phyloP scores from a whole-genome alignment of 2,797 vertebrate species.

The Cyprinodon diabolis region DNA sequence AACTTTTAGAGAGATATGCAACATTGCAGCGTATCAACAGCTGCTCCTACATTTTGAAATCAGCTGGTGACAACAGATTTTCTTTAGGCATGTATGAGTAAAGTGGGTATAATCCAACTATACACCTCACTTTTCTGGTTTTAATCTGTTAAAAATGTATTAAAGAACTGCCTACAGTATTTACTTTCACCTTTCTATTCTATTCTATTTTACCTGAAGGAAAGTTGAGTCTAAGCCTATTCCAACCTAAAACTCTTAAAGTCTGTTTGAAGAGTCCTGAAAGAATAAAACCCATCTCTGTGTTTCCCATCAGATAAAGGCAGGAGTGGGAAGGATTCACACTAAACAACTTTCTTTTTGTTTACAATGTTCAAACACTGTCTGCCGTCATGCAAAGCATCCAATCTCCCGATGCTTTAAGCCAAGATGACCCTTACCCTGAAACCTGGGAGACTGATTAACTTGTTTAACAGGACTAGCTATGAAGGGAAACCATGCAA shows the following conservation, averaged over 20 bases:
- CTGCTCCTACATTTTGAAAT: neutral
- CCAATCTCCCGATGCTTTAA: slow-evolving; percentile 4
- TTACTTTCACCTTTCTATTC: neutral
- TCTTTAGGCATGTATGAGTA: neutral
- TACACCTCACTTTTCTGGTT: neutral
- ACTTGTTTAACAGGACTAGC: slow-evolving; percentile 18
- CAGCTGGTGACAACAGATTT: neutral
- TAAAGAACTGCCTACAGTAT: neutral
- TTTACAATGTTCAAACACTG: slow-evolving; percentile 4
- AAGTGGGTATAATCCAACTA: neutral
- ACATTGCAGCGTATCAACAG: neutral
- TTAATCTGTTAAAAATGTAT: neutral
- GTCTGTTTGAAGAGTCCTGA: neutral
- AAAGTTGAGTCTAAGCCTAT: too few species aligned
- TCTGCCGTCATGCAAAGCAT: neutral
- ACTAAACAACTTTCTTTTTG: neutral
- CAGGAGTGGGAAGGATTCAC: neutral
- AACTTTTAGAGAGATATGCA: neutral
- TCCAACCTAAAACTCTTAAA: neutral
- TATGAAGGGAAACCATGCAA: neutral
- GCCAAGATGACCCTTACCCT: neutral
- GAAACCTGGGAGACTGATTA: slow-evolving; percentile 39
- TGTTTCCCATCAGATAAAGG: neutral
- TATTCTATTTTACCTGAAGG: too few species aligned
- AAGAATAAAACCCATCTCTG: neutral